A percentile compares a stretch with the other conserved stretches of the same genome.
These are phyloP conservation scores for Chironomus tepperi DNA, from an alignment of 1,140 invertebrate genomes.

Conservation along the genomic window DNA sequence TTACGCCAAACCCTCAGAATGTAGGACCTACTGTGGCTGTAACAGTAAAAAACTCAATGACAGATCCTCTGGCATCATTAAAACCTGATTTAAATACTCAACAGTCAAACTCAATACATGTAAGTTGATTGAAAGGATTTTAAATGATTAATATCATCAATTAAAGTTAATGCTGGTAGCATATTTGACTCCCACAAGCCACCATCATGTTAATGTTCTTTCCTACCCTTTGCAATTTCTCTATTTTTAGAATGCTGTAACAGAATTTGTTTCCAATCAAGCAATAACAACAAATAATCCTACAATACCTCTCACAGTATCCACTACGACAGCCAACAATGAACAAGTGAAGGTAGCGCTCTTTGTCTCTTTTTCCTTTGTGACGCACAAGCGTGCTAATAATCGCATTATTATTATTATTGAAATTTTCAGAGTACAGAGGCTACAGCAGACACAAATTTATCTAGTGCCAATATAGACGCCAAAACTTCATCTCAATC, in stretches of 20 bases:
- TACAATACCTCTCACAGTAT: constrained; percentile 17
- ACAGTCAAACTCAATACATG: constrained; percentile 22
- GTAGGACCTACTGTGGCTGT: neutral
- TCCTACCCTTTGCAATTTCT: too few relatives aligned
- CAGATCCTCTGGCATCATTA: constrained; percentile 16
- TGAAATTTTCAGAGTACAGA: constrained; percentile 33
- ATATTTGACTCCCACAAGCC: neutral
- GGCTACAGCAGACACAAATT: constrained; percentile 32
- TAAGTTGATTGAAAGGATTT: neutral
- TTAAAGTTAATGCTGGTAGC: neutral
- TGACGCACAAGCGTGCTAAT: neutral
- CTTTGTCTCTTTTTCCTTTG: neutral
- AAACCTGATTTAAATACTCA: constrained; percentile 28
- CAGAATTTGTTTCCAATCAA: neutral
- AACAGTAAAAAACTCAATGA: constrained; percentile 10
- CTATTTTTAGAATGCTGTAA: neutral
- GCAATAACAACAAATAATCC: constrained; percentile 11
- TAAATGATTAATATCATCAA: neutral
- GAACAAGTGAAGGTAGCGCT: neutral
- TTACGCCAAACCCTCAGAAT: neutral
- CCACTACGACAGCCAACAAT: constrained; percentile 18
- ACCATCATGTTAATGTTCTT: neutral
- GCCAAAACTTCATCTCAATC: neutral
- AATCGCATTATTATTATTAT: neutral
- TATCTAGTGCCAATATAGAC: constrained; percentile 16